Percentiles rank a stretch among this genome's conserved stretches.
phyloP scores from a whole-genome alignment of 2,888 invertebrate genomes.

The Mimas tiliae region DNA sequence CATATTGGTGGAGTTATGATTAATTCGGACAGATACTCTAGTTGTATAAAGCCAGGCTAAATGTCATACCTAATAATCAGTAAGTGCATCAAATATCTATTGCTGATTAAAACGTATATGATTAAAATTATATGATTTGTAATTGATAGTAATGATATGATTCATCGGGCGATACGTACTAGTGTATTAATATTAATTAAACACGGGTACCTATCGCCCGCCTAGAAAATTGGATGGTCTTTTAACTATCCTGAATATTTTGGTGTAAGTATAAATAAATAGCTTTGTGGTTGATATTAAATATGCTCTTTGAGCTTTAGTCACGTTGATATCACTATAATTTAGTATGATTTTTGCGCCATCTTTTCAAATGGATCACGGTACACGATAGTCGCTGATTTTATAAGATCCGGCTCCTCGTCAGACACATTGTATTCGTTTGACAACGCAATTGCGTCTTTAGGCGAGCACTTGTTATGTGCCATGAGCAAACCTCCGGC shows the following conservation, averaged over 20 bases:
- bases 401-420: constrained; percentile 74
- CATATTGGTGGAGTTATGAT: no score
- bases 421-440: constrained; percentile 44
- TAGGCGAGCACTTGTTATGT: constrained; percentile 75
- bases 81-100: not conserved
- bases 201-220: no score
- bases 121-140: no score
- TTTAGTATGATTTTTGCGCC: constrained; percentile 30
- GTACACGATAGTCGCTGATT: constrained; percentile 73
- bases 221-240: no score
- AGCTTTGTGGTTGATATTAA: not conserved
- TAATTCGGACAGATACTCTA: no score
- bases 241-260: constrained; percentile 9
- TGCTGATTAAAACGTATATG: not conserved
- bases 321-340: constrained; percentile 28
- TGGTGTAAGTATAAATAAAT: constrained; percentile 6
- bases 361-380: constrained; percentile 69
- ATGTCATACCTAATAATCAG: not conserved
- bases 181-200: no score
- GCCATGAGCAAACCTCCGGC: constrained; percentile 89
- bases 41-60: no score
- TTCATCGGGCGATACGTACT: no score
- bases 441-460: constrained; percentile 40
- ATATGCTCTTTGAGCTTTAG: constrained; percentile 3
- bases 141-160: no score